phyloP scores from a whole-genome alignment of 2,797 vertebrate species.

The Tapera naevia region DNA sequence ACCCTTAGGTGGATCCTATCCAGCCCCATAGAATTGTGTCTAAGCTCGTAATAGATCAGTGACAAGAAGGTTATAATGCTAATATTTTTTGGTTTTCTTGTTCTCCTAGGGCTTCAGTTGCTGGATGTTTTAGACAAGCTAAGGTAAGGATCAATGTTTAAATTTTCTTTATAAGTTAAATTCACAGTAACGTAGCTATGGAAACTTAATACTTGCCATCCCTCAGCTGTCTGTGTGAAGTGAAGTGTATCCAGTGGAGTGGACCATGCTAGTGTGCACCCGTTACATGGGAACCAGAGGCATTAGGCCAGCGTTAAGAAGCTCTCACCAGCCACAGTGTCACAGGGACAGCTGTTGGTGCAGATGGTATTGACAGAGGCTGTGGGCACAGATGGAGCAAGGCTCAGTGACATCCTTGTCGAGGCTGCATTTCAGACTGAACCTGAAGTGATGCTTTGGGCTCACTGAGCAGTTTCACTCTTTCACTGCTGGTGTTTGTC shows the following conservation, averaged over 20 bases:
- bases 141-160: slow-evolving; percentile 80
- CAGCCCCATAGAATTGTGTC: too few relatives aligned
- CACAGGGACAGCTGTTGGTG: not conserved
- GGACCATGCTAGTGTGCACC: not conserved
- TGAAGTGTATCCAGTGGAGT: not conserved
- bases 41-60: not conserved
- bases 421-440: not conserved
- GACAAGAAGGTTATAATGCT: not conserved
- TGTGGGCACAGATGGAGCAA: not conserved
- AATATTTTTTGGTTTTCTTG: not conserved
- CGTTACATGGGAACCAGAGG: not conserved
- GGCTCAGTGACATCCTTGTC: not conserved
- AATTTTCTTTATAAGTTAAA: not conserved
- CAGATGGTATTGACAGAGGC: not conserved
- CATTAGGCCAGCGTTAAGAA: not conserved
- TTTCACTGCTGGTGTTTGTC: not conserved
- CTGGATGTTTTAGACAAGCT: slow-evolving; percentile 91
- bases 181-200: not conserved
- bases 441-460: not conserved
- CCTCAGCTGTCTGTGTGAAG: not conserved
- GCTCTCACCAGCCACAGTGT: not conserved
- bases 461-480: not conserved
- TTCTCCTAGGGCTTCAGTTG: slow-evolving; percentile 88
- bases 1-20: too few relatives aligned
- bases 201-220: not conserved